A percentile compares a stretch with the other conserved stretches of the same genome.
These are phyloP conservation scores for Perizoma affinitatum DNA, from an alignment of 2,888 invertebrate species.

Conservation along the genomic window DNA sequence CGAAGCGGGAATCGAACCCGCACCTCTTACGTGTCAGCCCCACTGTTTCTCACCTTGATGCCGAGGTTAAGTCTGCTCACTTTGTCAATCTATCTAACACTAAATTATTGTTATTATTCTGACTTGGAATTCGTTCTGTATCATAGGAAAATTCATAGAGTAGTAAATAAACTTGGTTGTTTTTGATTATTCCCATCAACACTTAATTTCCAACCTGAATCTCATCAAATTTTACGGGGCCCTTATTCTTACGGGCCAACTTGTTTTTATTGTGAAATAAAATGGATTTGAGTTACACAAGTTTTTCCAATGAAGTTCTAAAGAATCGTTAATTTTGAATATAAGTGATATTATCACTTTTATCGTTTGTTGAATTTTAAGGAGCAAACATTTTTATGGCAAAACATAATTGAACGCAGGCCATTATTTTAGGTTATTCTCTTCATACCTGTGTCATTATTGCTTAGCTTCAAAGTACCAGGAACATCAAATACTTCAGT, in stretches of 20 bases:
- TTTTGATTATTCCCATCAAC: conserved; percentile 36
- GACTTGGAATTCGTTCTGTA: conserved; percentile 20
- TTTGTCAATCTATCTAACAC: too few relatives aligned
- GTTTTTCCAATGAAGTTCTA: conserved; percentile 44
- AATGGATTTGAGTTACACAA: conserved; percentile 45
- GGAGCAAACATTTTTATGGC: neutral
- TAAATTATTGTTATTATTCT: conserved; percentile 15
- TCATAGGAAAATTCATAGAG: conserved; percentile 22
- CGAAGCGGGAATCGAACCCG: too few relatives aligned
- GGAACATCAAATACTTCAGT: too few relatives aligned
- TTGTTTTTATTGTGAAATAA: conserved; percentile 54
- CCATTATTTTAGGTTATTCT: too few relatives aligned
- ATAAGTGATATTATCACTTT: conserved; percentile 46
- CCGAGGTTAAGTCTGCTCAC: too few relatives aligned
- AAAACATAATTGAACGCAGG: neutral
- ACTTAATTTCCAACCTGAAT: conserved; percentile 44
- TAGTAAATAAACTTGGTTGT: conserved; percentile 14
- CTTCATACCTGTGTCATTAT: too few relatives aligned
- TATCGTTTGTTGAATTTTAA: conserved; percentile 29
- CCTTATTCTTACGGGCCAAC: conserved; percentile 46
- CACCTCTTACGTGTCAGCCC: too few relatives aligned
- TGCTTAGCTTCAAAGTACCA: too few relatives aligned
- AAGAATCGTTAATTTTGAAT: conserved; percentile 50
- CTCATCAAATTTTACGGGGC: conserved; percentile 48
- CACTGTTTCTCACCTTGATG: too few relatives aligned